Base-by-base conservation (phyloP, 2,888 invertebrate species). In the Meiosimyza platycephala region DNA sequence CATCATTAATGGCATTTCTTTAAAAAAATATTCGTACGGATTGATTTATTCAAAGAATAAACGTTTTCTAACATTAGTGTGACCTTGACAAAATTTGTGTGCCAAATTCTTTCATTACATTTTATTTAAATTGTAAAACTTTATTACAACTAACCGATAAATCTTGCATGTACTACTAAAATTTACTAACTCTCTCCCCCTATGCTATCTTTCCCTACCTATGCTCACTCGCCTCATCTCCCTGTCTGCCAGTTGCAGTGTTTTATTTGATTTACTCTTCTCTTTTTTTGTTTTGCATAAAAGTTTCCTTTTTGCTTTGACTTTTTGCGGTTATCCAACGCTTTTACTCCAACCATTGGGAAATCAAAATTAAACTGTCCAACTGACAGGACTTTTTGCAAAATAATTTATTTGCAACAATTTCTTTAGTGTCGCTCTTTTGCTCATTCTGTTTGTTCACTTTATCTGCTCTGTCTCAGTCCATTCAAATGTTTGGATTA, bases 351-450 rank as follows among this genome's bases (percentile, higher is more conserved):
- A 33, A 59, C 68, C 68, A 60, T 59, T 50, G 71, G 62, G 63
- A 71, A 71, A 71, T 71, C 71, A 63, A 71, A 71, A 63, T 71
- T 71, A 71, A 71, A 71, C 71, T 63, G 47, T 71, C 71, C 71
- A 54, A 33, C 52, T 51, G 63, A 71, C 71, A 71, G 63, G 48
- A 71, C 71, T 71, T 55, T 55, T 33, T n/a, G 55, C 63, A 63
- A 71, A 69, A 71, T 71, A 71, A 71, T 63, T 71, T 71, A 71
- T 63, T 63, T 71, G 68, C 51, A 18, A 59, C 48, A 33, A 62
- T 62, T 62, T 62, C 40, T 40, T 6, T 33, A 28, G 40, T 33
- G 6, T 5, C 33, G 6, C 60, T 15, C 40, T 62, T 40, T 62
- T 1, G 1, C 16, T 62, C 60, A 6, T 16, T 40, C 60, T n/a